Conservation (phyloP, 35 echinoderm and acorn worm genomes). For the Stichopus chloronotus region DNA sequence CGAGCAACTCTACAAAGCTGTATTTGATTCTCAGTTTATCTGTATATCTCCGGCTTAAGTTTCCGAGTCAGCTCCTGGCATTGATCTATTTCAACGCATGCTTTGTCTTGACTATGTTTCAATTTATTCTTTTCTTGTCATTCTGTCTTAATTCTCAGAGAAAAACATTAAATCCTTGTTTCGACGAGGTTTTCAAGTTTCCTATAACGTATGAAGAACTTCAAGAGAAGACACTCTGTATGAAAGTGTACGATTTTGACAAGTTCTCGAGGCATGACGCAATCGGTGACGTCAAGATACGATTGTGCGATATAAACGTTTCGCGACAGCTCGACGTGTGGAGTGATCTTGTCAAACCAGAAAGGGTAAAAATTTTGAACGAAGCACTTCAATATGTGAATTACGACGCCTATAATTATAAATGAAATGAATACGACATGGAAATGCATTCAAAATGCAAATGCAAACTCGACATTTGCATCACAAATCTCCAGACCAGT, state of each 20-base stretch:
- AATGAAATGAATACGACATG: too few relatives aligned
- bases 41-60: too few relatives aligned
- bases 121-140: neutral
- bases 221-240: conserved; percentile 71
- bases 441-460: too few relatives aligned
- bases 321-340: conserved; percentile 91
- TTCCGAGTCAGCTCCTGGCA: too few relatives aligned
- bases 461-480: too few relatives aligned
- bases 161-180: conserved; percentile 83
- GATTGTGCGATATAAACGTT: conserved; percentile 77
- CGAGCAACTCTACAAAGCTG: too few relatives aligned
- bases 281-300: conserved; percentile 85
- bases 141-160: conserved; percentile 58
- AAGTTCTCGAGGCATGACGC: conserved; percentile 96
- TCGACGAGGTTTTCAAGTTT: conserved; percentile 93
- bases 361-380: conserved; percentile 55
- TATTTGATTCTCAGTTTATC: too few relatives aligned
- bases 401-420: too few relatives aligned
- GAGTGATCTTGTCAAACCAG: conserved; percentile 80
- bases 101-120: too few relatives aligned
- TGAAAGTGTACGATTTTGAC: conserved; percentile 95
- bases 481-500: too few relatives aligned
- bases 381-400: too few relatives aligned
- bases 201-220: conserved; percentile 93
- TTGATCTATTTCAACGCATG: too few relatives aligned